Evolutionary conservation across 2,113 vertebrate species (phyloP).

Genomic region (Pica pica): DNA sequence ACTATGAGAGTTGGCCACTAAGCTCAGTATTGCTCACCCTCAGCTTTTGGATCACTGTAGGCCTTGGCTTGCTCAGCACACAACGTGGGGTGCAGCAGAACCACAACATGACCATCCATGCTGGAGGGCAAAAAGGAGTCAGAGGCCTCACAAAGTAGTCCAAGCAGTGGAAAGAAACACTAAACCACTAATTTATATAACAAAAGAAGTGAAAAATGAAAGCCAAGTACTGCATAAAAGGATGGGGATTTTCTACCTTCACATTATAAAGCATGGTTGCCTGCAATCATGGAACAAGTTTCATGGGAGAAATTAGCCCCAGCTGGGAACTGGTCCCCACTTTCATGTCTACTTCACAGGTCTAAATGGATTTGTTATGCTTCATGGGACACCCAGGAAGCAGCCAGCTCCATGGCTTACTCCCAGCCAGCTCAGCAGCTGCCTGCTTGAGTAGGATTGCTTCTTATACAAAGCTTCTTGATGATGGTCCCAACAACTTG

Average conservation of each 20-base stretch:
- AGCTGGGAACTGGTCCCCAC: neutral
- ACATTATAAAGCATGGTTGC: neutral
- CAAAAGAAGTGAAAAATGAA: neutral
- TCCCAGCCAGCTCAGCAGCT: neutral
- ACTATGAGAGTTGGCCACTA: neutral
- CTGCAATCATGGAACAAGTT: neutral
- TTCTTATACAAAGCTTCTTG: neutral
- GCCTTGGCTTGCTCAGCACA: neutral
- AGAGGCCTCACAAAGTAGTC: neutral
- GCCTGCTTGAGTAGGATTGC: neutral
- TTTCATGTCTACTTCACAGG: neutral
- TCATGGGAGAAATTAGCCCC: neutral
- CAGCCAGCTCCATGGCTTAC: neutral
- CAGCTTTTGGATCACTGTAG: neutral
- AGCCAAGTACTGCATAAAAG: neutral
- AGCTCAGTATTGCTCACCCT: neutral
- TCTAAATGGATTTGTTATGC: neutral
- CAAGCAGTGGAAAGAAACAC: neutral
- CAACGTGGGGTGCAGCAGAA: neutral
- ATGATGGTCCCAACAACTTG: neutral
- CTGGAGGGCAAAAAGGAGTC: neutral
- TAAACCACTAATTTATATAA: neutral
- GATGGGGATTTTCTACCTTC: neutral
- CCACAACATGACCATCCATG: neutral
- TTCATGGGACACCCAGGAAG: neutral